phyloP scores from a whole-genome alignment of 2,888 invertebrate genomes.

The Eupithecia abbreviata region DNA sequence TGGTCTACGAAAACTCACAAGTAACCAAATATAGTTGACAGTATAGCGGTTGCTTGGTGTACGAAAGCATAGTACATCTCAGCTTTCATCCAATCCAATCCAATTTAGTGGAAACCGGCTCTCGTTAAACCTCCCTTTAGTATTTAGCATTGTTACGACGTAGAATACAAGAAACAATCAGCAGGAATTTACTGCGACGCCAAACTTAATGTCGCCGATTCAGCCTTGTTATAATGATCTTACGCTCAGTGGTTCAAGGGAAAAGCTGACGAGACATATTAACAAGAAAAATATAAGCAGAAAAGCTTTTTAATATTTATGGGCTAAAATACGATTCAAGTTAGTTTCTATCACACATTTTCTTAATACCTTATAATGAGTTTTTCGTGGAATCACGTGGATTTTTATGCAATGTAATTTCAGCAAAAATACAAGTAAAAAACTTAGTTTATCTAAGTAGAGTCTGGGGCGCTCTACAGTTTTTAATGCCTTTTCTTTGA shows the following conservation, averaged over 20 bases:
- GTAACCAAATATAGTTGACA: no score
- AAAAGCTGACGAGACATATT: constrained; percentile 22
- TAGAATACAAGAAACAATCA: constrained; percentile 66
- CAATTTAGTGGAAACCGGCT: neutral
- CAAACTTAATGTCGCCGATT: constrained; percentile 72
- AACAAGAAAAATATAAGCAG: neutral
- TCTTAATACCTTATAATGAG: neutral
- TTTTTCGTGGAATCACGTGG: neutral
- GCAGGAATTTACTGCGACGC: constrained; percentile 66
- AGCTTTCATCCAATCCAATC: neutral
- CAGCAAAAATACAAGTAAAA: neutral
- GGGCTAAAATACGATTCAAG: neutral
- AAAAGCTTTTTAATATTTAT: no score
- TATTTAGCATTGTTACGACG: constrained; percentile 22
- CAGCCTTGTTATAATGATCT: constrained; percentile 69
- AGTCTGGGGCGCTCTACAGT: no score
- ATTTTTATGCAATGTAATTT: neutral
- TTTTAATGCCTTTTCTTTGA: neutral
- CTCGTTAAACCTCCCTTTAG: neutral
- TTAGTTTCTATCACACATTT: neutral
- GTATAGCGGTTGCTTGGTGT: no score
- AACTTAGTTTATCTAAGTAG: neutral
- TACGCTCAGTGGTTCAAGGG: constrained; percentile 40
- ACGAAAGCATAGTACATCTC: neutral
- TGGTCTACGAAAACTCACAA: no score